Evolutionary conservation across 2,888 invertebrate genomes (phyloP).

Genomic region (Yponomeuta malinellus): DNA sequence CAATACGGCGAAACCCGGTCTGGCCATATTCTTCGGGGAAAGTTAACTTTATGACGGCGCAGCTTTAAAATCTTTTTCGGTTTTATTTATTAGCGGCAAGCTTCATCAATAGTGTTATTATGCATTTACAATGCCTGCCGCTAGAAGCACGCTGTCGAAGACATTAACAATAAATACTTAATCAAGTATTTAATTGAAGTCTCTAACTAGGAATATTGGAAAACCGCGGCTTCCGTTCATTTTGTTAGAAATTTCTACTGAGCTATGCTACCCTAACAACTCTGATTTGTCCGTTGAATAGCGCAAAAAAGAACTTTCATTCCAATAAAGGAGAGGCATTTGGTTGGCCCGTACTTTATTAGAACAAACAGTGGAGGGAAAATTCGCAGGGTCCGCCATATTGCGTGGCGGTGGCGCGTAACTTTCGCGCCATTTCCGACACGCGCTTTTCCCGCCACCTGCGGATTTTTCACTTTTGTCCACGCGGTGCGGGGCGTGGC

Average conservation of each 20-base stretch:
- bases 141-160: too few relatives aligned
- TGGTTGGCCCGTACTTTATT: neutral
- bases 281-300: conserved; percentile 17
- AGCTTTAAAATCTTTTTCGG: neutral
- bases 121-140: neutral
- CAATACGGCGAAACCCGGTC: conserved; percentile 31
- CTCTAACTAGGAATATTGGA: too few relatives aligned
- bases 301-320: conserved; percentile 18
- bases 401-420: conserved; percentile 28
- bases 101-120: conserved; percentile 1
- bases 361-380: neutral
- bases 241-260: too few relatives aligned
- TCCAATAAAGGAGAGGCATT: conserved; percentile 11
- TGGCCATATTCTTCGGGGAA: conserved; percentile 60
- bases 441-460: conserved; percentile 22
- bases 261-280: too few relatives aligned
- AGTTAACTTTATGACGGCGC: conserved; percentile 38
- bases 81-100: neutral
- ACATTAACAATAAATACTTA: too few relatives aligned
- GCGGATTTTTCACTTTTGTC: conserved; percentile 11
- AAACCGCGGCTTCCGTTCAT: too few relatives aligned
- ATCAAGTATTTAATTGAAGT: too few relatives aligned
- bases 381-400: conserved; percentile 15
- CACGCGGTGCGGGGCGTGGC: neutral
- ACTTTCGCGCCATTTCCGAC: conserved; percentile 44